Base-by-base conservation (phyloP, 1,140 invertebrate species). In the Plutomurus gul region DNA sequence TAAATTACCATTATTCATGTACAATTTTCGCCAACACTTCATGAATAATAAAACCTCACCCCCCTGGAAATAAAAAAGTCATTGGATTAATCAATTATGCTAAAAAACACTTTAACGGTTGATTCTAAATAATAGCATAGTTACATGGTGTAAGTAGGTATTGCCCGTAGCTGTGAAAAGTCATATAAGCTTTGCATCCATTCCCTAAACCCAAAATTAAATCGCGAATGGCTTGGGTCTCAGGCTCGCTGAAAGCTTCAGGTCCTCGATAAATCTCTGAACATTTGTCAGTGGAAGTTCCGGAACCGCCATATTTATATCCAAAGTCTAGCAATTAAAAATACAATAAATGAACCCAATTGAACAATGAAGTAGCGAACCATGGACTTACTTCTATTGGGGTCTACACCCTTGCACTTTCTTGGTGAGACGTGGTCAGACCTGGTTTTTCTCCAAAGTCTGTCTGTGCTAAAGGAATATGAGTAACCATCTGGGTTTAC, bases 401-500 rank as follows among this genome's bases (percentile, higher is more conserved):
- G 75, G 65, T 85, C 85, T 49, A 83, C 83, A 8, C 85, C 84
- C 10, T n/a, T 6, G 47, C 84, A 84, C 3, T 70, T 79, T 1
- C 16, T 20, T n/a, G 75, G 22, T 10, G 65, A 20, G 13, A 30
- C 37, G 22, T 77, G 13, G 33, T 77, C 20, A 22, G 78, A 72
- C 39, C 82, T 60, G 4, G 78, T 82, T 75, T 85, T 85, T 74
- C 84, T 77, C 84, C 85, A 85, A 56, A 82, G 47, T 1, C 83
- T 73, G 49, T 84, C 74, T 70, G 47, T 80, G 0, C 81, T 86
- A 56, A 89, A 88, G 7, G 89, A 89, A 82, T 90, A 92, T 37
- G 88, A 88, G 82, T 91, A 93, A 1, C 93, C 93, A 86, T 94
- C 92, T 4, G 92, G 91, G 86, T 93, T 94, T 3, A 89, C 84